Conservation (phyloP, 2,888 invertebrate genomes). For the Agonum fuliginosum region DNA sequence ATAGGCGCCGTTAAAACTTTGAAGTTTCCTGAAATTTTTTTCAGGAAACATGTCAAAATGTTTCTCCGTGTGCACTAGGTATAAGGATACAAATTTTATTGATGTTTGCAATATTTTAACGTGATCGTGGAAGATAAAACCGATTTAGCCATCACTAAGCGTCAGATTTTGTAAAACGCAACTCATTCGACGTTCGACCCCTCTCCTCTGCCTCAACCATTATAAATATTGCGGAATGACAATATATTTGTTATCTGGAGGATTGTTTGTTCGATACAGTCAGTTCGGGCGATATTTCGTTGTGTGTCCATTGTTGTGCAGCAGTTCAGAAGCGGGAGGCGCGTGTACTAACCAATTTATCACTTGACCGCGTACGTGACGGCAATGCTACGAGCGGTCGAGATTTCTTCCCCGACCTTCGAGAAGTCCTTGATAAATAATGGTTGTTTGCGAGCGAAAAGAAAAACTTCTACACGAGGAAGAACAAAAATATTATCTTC, state of each 20-base stretch:
- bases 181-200: slow-evolving; percentile 6
- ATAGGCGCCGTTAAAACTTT: too few relatives aligned
- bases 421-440: slow-evolving; percentile 47
- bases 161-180: slow-evolving; percentile 7
- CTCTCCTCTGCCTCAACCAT: not conserved
- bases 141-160: slow-evolving; percentile 21
- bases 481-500: slow-evolving; percentile 54
- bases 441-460: slow-evolving; percentile 46
- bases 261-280: slow-evolving; percentile 44
- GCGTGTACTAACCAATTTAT: slow-evolving; percentile 66
- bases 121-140: slow-evolving; percentile 9
- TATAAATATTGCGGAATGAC: slow-evolving; percentile 37
- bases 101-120: slow-evolving; percentile 7
- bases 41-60: too few relatives aligned
- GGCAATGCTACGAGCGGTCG: slow-evolving; percentile 64
- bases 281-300: slow-evolving; percentile 55
- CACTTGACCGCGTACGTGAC: slow-evolving; percentile 67
- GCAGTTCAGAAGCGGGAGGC: slow-evolving; percentile 14
- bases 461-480: slow-evolving; percentile 27
- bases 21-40: too few relatives aligned
- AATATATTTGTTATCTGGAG: slow-evolving; percentile 50
- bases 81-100: too few relatives aligned
- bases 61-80: too few relatives aligned
- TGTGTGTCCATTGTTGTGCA: slow-evolving; percentile 56
- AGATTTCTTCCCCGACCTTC: slow-evolving; percentile 51